These are phyloP conservation scores for Barypeithes pellucidus DNA, from an alignment of 2,888 invertebrate genomes.

Conservation along the genomic window DNA sequence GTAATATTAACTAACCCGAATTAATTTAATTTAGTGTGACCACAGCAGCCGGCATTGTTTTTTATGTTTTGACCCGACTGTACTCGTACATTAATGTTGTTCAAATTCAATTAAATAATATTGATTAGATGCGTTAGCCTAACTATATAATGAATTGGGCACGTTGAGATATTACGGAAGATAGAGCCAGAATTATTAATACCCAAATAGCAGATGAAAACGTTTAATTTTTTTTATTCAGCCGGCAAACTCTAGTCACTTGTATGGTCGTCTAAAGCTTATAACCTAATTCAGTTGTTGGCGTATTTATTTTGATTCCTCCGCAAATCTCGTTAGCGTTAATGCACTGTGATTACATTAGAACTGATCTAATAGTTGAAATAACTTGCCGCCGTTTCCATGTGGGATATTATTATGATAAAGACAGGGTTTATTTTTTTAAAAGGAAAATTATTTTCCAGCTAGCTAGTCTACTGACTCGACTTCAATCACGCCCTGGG, in stretches of 20 bases:
- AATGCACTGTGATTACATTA: constrained; percentile 34
- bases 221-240: no score
- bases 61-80: constrained; percentile 12
- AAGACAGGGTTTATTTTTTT: neutral
- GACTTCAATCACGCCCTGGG: no score
- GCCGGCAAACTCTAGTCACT: neutral
- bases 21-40: constrained; percentile 4
- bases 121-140: constrained; percentile 35
- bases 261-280: neutral
- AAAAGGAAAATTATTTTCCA: no score
- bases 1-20: neutral
- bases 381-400: neutral
- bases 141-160: constrained; percentile 16
- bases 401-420: neutral
- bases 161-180: constrained; percentile 9
- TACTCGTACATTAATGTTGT: constrained; percentile 21
- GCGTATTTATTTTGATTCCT: constrained; percentile 30
- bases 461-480: no score
- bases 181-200: constrained; percentile 6
- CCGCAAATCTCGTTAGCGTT: constrained; percentile 30
- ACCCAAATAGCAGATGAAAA: no score
- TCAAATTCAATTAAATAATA: constrained; percentile 43
- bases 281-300: constrained; percentile 21
- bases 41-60: constrained; percentile 2
- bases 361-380: constrained; percentile 19